Evolutionary conservation across 2,888 invertebrate genomes (phyloP).

Genomic region (Willowsia nigromaculata): DNA sequence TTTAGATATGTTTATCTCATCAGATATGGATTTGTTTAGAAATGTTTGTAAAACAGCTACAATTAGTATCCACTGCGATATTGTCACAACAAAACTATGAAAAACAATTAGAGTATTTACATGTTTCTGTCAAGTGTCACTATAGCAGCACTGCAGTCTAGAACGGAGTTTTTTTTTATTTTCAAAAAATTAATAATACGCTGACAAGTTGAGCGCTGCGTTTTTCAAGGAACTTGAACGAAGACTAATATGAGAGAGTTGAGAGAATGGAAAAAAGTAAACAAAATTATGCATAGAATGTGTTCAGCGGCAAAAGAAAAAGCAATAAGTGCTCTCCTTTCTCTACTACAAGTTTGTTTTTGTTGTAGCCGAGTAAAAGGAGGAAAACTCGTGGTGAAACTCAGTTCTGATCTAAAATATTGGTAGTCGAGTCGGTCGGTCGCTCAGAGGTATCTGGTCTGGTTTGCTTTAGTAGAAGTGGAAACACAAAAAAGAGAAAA

Average conservation of each 20-base stretch:
- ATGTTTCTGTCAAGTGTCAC: too few relatives aligned
- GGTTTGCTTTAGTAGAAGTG: neutral
- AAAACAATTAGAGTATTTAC: too few relatives aligned
- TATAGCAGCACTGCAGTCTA: too few relatives aligned
- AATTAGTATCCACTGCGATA: neutral
- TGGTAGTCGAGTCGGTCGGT: neutral
- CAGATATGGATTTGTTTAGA: neutral
- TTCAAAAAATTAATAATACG: too few relatives aligned
- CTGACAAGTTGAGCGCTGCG: neutral
- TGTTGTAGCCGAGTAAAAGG: neutral
- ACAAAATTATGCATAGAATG: conserved; percentile 69
- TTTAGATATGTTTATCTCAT: neutral
- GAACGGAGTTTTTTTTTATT: too few relatives aligned
- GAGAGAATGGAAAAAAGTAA: neutral
- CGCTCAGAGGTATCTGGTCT: neutral
- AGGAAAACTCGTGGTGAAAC: conserved; percentile 14
- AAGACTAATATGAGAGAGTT: neutral
- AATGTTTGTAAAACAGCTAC: neutral
- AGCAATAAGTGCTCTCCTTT: neutral
- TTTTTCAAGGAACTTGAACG: neutral
- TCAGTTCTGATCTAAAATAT: neutral
- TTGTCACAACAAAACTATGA: neutral
- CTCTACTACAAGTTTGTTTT: conserved; percentile 5
- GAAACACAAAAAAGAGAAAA: neutral
- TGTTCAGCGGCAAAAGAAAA: conserved; percentile 22